These are phyloP conservation scores for Sander vitreus DNA, from an alignment of 2,113 vertebrate genomes.

Conservation along the genomic window DNA sequence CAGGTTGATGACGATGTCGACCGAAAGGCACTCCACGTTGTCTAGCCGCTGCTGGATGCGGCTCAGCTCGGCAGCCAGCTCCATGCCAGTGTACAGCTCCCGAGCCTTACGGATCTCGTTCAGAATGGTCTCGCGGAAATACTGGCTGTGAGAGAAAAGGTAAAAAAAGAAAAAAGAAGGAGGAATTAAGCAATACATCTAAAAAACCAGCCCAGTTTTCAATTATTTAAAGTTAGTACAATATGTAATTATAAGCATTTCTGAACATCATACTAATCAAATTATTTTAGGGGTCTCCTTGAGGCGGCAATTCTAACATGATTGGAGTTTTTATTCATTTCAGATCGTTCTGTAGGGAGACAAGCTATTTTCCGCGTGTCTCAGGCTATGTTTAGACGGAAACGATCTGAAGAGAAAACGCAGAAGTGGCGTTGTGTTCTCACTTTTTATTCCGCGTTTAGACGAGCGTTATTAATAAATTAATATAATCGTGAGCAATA, in stretches of 20 bases:
- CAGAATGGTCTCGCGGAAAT: conserved; percentile 95
- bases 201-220: background rate
- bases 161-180: no score
- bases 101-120: conserved; percentile 96
- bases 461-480: background rate
- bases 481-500: background rate
- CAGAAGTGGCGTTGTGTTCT: no score
- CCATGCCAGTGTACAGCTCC: conserved; percentile 91
- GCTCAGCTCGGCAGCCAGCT: conserved; percentile 91
- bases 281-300: background rate
- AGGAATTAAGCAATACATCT: background rate
- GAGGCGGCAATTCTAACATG: conserved; percentile 10
- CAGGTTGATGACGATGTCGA: conserved; percentile 97
- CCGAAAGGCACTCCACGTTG: conserved; percentile 95
- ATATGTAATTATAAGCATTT: background rate
- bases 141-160: conserved; percentile 85
- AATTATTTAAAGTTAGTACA: background rate
- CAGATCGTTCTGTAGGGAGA: conserved; percentile 7
- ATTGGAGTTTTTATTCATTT: conserved; percentile 14
- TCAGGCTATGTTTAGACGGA: no score
- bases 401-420: no score
- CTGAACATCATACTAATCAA: background rate
- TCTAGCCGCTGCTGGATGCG: conserved; percentile 96
- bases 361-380: background rate
- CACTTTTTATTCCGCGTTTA: no score